These are phyloP conservation scores for silkworm (Bombyx mori) DNA, from an alignment of 1,140 invertebrate genomes.

Conservation along the genomic window ASM3026992v2 NC_085116.1:14124001-14124500, in stretches of 20 bases:
- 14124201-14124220: constrained; percentile 14
- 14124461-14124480: not conserved
- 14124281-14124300: constrained; percentile 2
- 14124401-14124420: not conserved
- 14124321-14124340: not conserved
- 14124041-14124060: too few relatives aligned
- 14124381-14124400: too few relatives aligned
- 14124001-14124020: too few relatives aligned
- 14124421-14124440: not conserved
- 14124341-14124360: too few relatives aligned
- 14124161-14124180: constrained; percentile 7
- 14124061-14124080: too few relatives aligned
- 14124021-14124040: too few relatives aligned
- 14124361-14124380: too few relatives aligned
- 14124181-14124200: constrained; percentile 19
- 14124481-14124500: not conserved
- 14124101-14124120: too few relatives aligned
- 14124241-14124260: too few relatives aligned
- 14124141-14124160: too few relatives aligned
- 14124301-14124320: not conserved
- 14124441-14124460: not conserved
- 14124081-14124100: too few relatives aligned
- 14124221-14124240: constrained; percentile 12
- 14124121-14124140: too few relatives aligned
- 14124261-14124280: not conserved